Evolutionary conservation across 2,797 vertebrate genomes (phyloP).

Genomic region (Lacerta bilineata): DNA sequence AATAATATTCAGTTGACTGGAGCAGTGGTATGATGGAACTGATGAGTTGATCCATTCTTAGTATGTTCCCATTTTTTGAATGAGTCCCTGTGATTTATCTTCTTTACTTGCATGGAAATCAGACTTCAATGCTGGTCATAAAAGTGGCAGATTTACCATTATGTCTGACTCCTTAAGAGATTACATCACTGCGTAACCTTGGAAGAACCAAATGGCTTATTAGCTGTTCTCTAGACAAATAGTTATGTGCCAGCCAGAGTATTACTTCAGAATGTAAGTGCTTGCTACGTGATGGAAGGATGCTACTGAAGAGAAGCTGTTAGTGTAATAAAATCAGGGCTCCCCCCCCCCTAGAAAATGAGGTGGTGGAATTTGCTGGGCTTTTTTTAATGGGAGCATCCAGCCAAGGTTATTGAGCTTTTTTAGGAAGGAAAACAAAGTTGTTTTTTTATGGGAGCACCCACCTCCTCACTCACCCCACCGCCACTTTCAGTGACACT

Average conservation of each 20-base stretch:
- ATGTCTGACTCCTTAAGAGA: not conserved
- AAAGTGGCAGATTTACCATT: constrained; percentile 1
- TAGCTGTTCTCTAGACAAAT: constrained; percentile 29
- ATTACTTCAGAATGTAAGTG: constrained; percentile 28
- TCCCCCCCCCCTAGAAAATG: too few species aligned
- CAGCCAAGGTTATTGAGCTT: too few species aligned
- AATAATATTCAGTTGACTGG: not conserved
- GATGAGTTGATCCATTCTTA: not conserved
- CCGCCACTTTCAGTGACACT: too few species aligned
- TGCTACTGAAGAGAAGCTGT: not conserved
- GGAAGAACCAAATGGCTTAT: not conserved
- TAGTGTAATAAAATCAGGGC: constrained; percentile 14
- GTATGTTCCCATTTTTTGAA: not conserved
- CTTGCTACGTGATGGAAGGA: not conserved
- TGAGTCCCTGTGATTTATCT: not conserved
- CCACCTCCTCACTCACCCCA: too few species aligned
- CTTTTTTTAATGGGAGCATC: too few species aligned
- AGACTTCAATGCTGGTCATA: not conserved
- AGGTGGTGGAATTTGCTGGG: too few species aligned
- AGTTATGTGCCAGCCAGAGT: constrained; percentile 28
- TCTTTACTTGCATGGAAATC: not conserved
- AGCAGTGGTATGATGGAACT: not conserved
- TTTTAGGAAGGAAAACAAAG: too few species aligned
- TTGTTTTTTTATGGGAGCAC: too few species aligned
- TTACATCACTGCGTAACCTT: not conserved